Conservation (phyloP, 2,888 invertebrate species). For the Eupeodes latifasciatus region DNA sequence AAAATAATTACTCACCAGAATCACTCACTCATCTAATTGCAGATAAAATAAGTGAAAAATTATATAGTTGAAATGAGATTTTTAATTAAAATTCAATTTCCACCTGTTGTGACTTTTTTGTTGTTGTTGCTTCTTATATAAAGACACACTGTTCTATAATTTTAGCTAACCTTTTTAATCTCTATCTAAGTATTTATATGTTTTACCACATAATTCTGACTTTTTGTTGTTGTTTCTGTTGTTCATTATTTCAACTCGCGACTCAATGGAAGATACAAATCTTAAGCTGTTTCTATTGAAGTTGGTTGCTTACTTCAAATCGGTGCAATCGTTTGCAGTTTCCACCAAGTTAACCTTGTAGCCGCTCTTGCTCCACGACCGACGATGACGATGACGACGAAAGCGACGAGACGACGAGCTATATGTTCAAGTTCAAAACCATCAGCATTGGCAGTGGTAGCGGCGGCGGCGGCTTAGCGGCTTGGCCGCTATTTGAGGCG, state of each 20-base stretch:
- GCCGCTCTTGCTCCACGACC: constrained; percentile 69
- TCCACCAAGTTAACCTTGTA: constrained; percentile 72
- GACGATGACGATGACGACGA: no score
- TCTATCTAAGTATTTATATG: constrained; percentile 16
- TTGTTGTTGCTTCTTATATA: background rate
- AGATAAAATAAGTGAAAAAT: constrained; percentile 61
- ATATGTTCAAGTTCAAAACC: constrained; percentile 72
- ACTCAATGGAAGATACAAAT: constrained; percentile 36
- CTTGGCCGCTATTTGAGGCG: constrained; percentile 49
- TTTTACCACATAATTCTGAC: constrained; percentile 22
- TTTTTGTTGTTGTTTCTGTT: background rate
- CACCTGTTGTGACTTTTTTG: constrained; percentile 53
- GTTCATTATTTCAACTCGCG: constrained; percentile 29
- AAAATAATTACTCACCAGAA: background rate
- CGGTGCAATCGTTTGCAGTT: constrained; percentile 62
- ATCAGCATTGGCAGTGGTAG: constrained; percentile 38
- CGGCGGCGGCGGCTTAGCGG: background rate
- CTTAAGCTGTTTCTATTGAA: constrained; percentile 23
- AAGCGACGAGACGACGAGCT: background rate
- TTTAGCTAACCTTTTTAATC: constrained; percentile 13
- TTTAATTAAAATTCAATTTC: constrained; percentile 74
- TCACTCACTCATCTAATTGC: constrained; percentile 57
- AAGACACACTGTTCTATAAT: background rate
- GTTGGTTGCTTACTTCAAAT: constrained; percentile 22
- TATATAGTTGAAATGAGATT: constrained; percentile 51